Percentiles rank a stretch among this genome's conserved stretches.
phyloP scores from a whole-genome alignment of 2,113 vertebrate species.

The Coreoperca whiteheadi region DNA sequence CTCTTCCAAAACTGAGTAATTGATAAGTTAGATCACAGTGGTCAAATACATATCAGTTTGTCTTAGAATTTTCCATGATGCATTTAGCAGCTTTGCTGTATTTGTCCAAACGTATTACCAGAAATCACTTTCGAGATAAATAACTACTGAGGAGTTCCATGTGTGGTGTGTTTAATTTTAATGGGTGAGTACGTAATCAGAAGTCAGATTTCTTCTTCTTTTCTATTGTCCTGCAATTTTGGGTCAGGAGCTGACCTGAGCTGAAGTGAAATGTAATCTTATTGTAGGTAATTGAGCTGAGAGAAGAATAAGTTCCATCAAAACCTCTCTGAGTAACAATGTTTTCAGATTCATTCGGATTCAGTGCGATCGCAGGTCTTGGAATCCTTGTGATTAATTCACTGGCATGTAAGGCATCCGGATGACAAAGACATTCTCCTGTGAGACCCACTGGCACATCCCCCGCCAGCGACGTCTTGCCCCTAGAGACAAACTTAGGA shows the following conservation, averaged over 20 bases:
- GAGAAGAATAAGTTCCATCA: not conserved
- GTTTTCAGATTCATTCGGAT: constrained; percentile 37
- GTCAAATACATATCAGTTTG: not conserved
- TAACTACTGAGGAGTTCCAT: not conserved
- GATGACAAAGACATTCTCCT: constrained; percentile 79
- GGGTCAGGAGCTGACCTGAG: not conserved
- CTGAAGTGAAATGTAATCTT: not conserved
- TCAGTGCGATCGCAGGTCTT: constrained; percentile 47
- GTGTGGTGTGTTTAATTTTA: not conserved
- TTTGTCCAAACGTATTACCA: not conserved
- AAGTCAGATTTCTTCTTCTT: constrained; percentile 7
- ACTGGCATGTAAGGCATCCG: constrained; percentile 62
- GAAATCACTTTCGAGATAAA: constrained; percentile 14
- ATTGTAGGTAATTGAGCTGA: not conserved
- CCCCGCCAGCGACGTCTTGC: constrained; percentile 76
- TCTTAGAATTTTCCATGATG: constrained; percentile 10
- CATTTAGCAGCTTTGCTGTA: constrained; percentile 1
- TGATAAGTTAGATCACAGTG: constrained; percentile 20
- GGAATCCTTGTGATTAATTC: constrained; percentile 60
- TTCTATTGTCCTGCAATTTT: not conserved
- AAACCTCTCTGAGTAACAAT: constrained; percentile 29
- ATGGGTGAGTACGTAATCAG: not conserved
- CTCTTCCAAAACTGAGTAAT: not conserved
- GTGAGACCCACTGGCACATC: constrained; percentile 74
- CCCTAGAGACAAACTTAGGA: constrained; percentile 80